Conservation (phyloP, 2,113 vertebrate genomes). For the Vulpes vulpes region DNA sequence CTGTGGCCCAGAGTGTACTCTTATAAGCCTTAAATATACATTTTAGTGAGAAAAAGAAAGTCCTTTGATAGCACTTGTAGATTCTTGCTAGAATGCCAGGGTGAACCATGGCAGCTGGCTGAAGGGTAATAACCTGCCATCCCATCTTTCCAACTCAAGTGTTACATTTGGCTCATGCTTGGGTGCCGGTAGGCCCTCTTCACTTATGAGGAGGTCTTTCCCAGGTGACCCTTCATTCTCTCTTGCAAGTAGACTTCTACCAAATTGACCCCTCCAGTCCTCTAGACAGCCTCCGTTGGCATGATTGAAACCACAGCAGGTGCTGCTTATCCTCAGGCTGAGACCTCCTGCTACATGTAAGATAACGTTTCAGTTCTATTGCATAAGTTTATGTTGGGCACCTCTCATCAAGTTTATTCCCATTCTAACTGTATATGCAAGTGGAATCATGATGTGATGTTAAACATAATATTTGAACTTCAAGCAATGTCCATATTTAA, state of each 20-base stretch:
- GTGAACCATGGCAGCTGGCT: neutral
- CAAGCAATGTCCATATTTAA: neutral
- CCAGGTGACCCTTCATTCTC: neutral
- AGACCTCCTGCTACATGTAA: accelerated
- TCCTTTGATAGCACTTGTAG: neutral
- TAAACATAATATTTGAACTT: neutral
- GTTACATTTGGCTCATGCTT: neutral
- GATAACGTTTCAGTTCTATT: neutral
- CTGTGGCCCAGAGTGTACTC: neutral
- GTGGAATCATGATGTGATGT: neutral
- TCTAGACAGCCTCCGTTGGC: accelerated
- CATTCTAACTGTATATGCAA: neutral
- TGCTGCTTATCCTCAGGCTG: accelerated
- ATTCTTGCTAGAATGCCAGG: neutral
- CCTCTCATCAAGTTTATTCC: neutral
- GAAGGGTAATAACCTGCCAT: neutral
- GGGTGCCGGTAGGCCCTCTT: neutral
- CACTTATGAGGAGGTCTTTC: neutral
- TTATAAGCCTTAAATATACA: accelerated
- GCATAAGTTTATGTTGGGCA: neutral
- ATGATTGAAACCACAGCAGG: accelerated
- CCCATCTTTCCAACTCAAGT: neutral
- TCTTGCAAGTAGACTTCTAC: neutral
- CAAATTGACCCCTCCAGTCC: neutral
- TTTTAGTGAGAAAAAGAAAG: neutral